A percentile compares a stretch with the other conserved stretches of the same genome.
phyloP scores from a whole-genome alignment of 2,113 vertebrate species.

The rat (Rattus norvegicus) region GRCr8 NC_086023.1:66794501-66795000 shows the following conservation, averaged over 20 bases:
- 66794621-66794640: background rate
- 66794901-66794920: background rate
- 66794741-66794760: background rate
- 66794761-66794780: background rate
- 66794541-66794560: no score
- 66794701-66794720: background rate
- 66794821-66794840: background rate
- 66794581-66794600: background rate
- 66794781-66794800: background rate
- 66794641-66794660: background rate
- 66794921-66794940: background rate
- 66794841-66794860: background rate
- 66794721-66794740: background rate
- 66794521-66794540: no score
- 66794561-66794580: no score
- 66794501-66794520: no score
- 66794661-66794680: background rate
- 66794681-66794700: background rate
- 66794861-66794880: background rate
- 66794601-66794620: background rate
- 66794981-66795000: background rate
- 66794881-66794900: background rate
- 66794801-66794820: background rate
- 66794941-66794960: background rate
- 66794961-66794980: background rate